Evolutionary conservation across 1,140 invertebrate species (phyloP).

Genomic region (Semibalanus balanoides): DNA sequence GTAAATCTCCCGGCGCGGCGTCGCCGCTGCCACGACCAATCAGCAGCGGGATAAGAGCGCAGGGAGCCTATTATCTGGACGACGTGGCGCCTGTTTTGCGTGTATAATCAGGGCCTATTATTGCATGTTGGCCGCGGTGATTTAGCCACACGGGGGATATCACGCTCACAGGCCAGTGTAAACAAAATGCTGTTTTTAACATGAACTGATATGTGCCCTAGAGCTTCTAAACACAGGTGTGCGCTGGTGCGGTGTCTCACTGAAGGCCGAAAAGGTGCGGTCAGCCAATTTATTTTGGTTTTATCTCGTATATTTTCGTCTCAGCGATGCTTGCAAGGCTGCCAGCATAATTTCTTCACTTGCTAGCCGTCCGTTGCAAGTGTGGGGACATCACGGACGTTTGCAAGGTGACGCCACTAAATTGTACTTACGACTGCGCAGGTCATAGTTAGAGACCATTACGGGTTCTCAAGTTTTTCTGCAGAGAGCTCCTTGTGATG

Average conservation of each 20-base stretch:
- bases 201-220: background rate
- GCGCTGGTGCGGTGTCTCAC: no score
- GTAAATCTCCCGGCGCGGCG: background rate
- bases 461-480: no score
- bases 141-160: background rate
- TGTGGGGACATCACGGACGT: background rate
- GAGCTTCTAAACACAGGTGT: background rate
- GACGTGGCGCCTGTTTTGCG: background rate
- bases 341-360: background rate
- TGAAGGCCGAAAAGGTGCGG: background rate
- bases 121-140: background rate
- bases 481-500: no score
- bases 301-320: background rate
- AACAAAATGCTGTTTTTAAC: constrained; percentile 1
- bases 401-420: background rate
- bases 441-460: background rate
- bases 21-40: background rate
- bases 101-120: background rate
- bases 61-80: background rate
- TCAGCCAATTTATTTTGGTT: background rate
- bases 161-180: background rate
- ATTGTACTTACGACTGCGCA: background rate
- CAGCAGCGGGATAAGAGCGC: background rate
- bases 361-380: background rate
- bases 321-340: background rate